Evolutionary conservation across 2,888 invertebrate species (phyloP).

Genomic region (Eristalis intricaria): DNA sequence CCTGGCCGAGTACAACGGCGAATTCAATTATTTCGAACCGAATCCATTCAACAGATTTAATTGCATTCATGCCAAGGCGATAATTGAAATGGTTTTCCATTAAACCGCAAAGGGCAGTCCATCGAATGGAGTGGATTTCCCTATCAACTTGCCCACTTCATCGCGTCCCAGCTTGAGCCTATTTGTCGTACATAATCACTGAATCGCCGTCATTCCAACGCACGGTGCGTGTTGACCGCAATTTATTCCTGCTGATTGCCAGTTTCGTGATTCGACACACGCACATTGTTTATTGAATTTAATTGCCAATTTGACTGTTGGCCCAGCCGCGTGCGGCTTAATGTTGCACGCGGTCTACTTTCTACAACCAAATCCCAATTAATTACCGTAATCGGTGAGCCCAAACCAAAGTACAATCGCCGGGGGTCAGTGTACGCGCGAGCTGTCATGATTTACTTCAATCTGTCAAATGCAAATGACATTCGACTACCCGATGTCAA

Average conservation of each 20-base stretch:
- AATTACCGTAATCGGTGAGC: not conserved
- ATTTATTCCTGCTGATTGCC: constrained; percentile 50
- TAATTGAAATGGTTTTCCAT: constrained; percentile 49
- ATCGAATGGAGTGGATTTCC: constrained; percentile 23
- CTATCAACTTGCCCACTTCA: constrained; percentile 32
- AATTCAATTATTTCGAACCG: not conserved
- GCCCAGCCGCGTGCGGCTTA: not conserved
- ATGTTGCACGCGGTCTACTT: not conserved
- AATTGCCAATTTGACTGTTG: constrained; percentile 49
- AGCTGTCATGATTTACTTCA: not conserved
- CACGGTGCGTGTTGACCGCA: constrained; percentile 46
- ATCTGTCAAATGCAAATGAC: not conserved
- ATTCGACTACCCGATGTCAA: not conserved
- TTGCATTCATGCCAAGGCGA: constrained; percentile 10
- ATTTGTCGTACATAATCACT: not conserved
- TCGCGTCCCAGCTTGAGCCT: not conserved
- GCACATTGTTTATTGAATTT: constrained; percentile 52
- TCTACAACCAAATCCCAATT: not conserved
- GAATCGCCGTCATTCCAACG: constrained; percentile 44
- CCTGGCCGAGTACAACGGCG: not conserved
- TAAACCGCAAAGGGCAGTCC: constrained; percentile 14
- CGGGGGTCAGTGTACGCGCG: not conserved
- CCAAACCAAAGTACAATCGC: not conserved
- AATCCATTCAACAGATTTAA: constrained; percentile 30
- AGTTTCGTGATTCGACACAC: constrained; percentile 44